Conservation (phyloP, 2,888 invertebrate species). For the Apoda limacodes region DNA sequence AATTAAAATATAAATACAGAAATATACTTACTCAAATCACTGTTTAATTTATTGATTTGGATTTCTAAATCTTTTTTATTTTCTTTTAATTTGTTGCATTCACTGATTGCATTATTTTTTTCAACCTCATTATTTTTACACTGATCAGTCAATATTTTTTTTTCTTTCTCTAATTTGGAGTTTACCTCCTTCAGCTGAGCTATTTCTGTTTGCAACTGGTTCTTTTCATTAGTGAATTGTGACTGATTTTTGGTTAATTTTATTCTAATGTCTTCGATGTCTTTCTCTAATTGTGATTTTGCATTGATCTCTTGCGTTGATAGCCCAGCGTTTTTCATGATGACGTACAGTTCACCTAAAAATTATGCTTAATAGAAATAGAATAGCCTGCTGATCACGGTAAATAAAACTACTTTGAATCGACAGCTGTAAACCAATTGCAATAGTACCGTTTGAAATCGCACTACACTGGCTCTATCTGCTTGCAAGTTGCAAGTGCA, state of each 20-base stretch:
- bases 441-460: too few species aligned
- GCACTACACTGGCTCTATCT: too few species aligned
- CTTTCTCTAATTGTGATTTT: slow-evolving; percentile 56
- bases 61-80: slow-evolving; percentile 74
- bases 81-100: slow-evolving; percentile 69
- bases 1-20: too few species aligned
- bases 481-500: too few species aligned
- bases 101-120: slow-evolving; percentile 45
- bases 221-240: slow-evolving; percentile 65
- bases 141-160: slow-evolving; percentile 41
- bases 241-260: slow-evolving; percentile 61
- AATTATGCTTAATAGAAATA: too few species aligned
- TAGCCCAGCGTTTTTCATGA: slow-evolving; percentile 71
- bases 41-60: slow-evolving; percentile 68
- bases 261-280: slow-evolving; percentile 63
- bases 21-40: slow-evolving; percentile 67
- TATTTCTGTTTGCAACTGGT: slow-evolving; percentile 58
- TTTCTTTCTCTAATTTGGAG: slow-evolving; percentile 53
- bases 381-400: too few species aligned
- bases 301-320: slow-evolving; percentile 59
- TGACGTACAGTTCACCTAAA: slow-evolving; percentile 70
- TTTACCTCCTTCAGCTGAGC: slow-evolving; percentile 64
- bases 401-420: too few species aligned
- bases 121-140: slow-evolving; percentile 45
- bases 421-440: too few species aligned